Conservation (phyloP, 1,140 invertebrate genomes). For the Hycleus phaleratus region DNA sequence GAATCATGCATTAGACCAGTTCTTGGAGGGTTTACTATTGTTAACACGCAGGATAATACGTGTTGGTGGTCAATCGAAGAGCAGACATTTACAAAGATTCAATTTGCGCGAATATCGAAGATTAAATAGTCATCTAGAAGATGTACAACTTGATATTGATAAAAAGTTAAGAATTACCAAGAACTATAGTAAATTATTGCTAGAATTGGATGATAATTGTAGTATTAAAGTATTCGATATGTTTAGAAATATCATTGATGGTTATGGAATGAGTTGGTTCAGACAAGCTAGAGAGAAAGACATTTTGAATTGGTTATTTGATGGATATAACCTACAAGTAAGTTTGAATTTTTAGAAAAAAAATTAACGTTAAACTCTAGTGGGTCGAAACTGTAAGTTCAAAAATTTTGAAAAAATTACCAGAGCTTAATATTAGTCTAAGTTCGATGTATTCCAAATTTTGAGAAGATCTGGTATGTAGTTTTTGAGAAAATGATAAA, state of each 20-base stretch:
- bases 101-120: constrained; percentile 36
- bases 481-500: too few species aligned
- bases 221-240: constrained; percentile 16
- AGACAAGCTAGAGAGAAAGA: constrained; percentile 8
- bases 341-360: neutral
- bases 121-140: neutral
- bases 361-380: too few species aligned
- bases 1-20: constrained; percentile 85
- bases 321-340: neutral
- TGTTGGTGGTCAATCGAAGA: constrained; percentile 64
- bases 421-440: too few species aligned
- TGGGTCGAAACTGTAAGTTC: too few species aligned
- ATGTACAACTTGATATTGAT: neutral
- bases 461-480: too few species aligned
- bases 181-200: constrained; percentile 4
- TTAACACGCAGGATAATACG: constrained; percentile 55
- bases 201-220: constrained; percentile 12
- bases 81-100: constrained; percentile 45
- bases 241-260: constrained; percentile 17
- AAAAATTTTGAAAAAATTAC: too few species aligned
- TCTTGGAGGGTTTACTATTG: constrained; percentile 63
- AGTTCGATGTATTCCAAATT: too few species aligned
- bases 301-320: constrained; percentile 28
- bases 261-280: constrained; percentile 28
- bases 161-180: neutral